Percentiles rank a stretch among this genome's conserved stretches.
Evolutionary conservation across 2,113 vertebrate genomes (phyloP).

Genomic region (Capreolus pygargus): DNA sequence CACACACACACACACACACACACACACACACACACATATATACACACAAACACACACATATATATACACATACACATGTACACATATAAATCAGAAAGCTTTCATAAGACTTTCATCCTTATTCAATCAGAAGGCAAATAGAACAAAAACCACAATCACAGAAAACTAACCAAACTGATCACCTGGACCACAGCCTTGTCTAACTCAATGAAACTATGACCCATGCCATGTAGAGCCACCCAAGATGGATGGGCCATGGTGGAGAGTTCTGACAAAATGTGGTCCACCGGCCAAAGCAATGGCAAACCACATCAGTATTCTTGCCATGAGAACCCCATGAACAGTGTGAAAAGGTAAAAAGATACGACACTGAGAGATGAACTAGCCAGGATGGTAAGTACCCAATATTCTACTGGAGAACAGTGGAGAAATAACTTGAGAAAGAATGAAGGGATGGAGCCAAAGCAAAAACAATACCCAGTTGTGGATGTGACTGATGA

Average conservation of each 20-base stretch:
- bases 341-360: not conserved
- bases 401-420: not conserved
- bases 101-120: not conserved
- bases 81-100: not conserved
- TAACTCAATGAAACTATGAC: not conserved
- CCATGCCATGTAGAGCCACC: not conserved
- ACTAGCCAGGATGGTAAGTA: not conserved
- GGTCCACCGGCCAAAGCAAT: not conserved
- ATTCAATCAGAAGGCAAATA: not conserved
- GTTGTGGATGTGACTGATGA: not conserved
- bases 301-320: not conserved
- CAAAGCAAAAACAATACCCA: not conserved
- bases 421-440: not conserved
- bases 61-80: not conserved
- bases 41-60: rapidly evolving
- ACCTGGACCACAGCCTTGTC: not conserved
- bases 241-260: not conserved
- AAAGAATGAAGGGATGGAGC: not conserved
- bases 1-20: not conserved
- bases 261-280: not conserved
- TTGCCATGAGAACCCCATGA: not conserved
- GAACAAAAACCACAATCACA: not conserved
- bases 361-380: not conserved
- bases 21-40: not conserved
- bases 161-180: not conserved